Base-by-base conservation (phyloP, 2,113 vertebrate genomes). In the Taxidea taxus region DNA sequence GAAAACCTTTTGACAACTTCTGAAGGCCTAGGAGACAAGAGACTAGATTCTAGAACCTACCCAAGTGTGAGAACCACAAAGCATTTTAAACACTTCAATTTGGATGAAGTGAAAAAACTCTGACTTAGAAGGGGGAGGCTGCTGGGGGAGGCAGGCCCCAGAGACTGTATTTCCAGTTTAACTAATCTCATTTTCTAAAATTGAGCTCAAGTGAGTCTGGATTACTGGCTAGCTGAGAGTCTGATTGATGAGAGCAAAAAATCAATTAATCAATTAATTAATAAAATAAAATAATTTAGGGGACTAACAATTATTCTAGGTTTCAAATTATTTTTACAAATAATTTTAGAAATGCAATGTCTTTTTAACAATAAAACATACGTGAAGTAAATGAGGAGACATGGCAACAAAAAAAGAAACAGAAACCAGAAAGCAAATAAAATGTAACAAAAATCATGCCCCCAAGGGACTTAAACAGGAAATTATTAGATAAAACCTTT, bases 401-500 rank as follows among this genome's bases (percentile, higher is more conserved):
- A 15, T 23, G 39, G 14, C 23, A 70, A 23, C 10, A 34, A 39
- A 6, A 51, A 64, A 81, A 58, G 5, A 20, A 75, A 44, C 2
- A 29, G 25, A 64, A 75, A 60, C 21, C 15, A n/a, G 4, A 68
- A 10, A 42, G 29, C n/a, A 60, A 20, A 70, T 58, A 37, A 47
- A 64, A 42, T 1, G 51, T 1, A 25, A 31, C 29, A 8, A 42
- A 21, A 49, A 37, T 3, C 9, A 94, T 5, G 2, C 4, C 2
- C 1, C 3, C 1, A 31, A 10, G 27, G 10, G 0, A 13, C 11
- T 2, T 4, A 18, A 6, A 7, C 15, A 39, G 5, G 6, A 49
- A 56, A 7, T 49, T 34, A n/a, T 13, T 21, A 31, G 15, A 2
- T 42, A 56, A 3, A 20, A 18, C n/a, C 23, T 58, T 34, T 25